phyloP scores from a whole-genome alignment of 2,888 invertebrate genomes.

The Clanis bilineata region DNA sequence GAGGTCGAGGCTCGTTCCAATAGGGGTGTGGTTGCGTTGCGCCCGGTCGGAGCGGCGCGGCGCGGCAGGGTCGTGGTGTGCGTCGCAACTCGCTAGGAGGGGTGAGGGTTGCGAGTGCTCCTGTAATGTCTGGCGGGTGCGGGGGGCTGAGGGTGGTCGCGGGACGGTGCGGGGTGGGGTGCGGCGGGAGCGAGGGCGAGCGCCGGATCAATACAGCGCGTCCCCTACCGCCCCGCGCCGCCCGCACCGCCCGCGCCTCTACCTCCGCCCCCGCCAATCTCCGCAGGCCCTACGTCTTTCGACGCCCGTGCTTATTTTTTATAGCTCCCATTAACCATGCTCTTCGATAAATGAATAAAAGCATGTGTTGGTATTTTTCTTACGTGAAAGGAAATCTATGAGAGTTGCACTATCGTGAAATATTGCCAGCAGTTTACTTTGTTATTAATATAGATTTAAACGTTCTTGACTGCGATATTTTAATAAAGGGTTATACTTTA shows the following conservation, averaged over 20 bases:
- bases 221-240: conserved; percentile 60
- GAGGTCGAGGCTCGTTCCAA: conserved; percentile 64
- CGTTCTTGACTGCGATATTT: not conserved
- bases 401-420: not conserved
- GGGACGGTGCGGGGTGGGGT: conserved; percentile 45
- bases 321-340: conserved; percentile 74
- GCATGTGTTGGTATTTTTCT: conserved; percentile 63
- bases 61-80: conserved; percentile 49
- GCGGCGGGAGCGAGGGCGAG: conserved; percentile 38
- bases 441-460: not conserved
- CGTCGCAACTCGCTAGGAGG: conserved; percentile 48
- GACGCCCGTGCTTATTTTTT: conserved; percentile 79
- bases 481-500: not conserved
- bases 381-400: conserved; percentile 12
- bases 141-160: conserved; percentile 36
- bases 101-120: conserved; percentile 61
- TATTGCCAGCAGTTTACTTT: not conserved
- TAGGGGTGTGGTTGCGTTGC: conserved; percentile 78
- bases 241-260: conserved; percentile 49
- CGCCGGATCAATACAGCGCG: conserved; percentile 70
- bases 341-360: conserved; percentile 76
- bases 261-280: conserved; percentile 70
- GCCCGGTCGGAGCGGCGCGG: conserved; percentile 46
- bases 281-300: conserved; percentile 79
- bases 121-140: conserved; percentile 67